Evolutionary conservation across 2,888 invertebrate genomes (phyloP), one percentile per base, ranked within the genome.

Genomic region (Cephus pulcher): DNA sequence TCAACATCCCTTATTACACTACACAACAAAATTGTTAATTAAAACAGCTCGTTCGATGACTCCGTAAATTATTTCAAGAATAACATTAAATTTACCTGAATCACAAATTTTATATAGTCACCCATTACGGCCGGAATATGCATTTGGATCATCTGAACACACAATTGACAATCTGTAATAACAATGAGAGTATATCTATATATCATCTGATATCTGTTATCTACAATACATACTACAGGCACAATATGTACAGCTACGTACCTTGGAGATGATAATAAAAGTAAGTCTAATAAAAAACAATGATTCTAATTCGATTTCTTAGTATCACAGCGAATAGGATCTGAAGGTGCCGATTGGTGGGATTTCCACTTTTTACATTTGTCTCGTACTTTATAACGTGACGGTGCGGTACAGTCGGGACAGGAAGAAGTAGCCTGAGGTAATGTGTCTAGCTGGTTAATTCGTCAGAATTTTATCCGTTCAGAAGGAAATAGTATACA

Each of bases 241-340:
- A 56, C 56, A 56, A 71, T 79, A 81, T 84, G 76, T 82, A 80
- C 82, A 76, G 79, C 33, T 75, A 75, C 74, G 69, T 56, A 71
- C 0, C 40, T 15, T 40, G 15, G 23, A 40, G 6, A 23, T 40
- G 15, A 74, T 70, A 69, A 73, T 79, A 81, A 80, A 78, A 79
- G 69, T 77, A 76, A 76, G 40, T 78, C 78, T 9, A 3, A 78
- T 80, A 80, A 83, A 80, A 81, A 83, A 81, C 80, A 81, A 84
- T 83, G 80, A 83, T 82, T 80, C 81, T 80, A 77, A 79, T 78
- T 75, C 76, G 74, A 76, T 78, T 84, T 81, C 81, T 73, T 76
- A 80, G 78, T 79, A 81, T 78, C 40, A 76, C 69, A 68, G 73
- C 9, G 23, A 81, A 83, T 81, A 81, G 69, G 33, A 83, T 83